A percentile compares a stretch with the other conserved stretches of the same genome.
These are phyloP conservation scores for Drosophila tropicalis DNA, from an alignment of 1,140 invertebrate genomes.

Conservation along the genomic window DNA sequence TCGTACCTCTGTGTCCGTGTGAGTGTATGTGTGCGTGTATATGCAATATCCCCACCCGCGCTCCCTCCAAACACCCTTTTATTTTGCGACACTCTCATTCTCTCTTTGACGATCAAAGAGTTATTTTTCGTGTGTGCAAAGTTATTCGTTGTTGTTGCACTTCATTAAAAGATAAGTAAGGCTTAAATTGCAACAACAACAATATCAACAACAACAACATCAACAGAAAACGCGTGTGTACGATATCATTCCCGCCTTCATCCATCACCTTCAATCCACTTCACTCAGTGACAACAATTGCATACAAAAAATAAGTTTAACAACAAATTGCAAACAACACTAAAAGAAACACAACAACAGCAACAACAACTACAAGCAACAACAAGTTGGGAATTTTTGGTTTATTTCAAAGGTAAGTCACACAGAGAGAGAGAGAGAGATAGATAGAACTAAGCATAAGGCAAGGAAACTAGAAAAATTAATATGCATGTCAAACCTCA, in stretches of 20 bases:
- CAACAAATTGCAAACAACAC: conserved; percentile 33
- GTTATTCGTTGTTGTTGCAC: conserved; percentile 26
- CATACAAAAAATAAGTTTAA: conserved; percentile 36
- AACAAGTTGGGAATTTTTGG: conserved; percentile 36
- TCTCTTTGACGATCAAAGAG: conserved; percentile 21
- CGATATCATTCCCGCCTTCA: not conserved
- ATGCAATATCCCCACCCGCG: not conserved
- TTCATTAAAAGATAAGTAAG: conserved; percentile 57
- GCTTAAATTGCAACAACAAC: conserved; percentile 43
- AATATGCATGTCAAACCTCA: conserved; percentile 36
- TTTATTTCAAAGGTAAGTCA: conserved; percentile 45
- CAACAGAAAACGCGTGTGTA: conserved; percentile 32
- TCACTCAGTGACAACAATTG: conserved; percentile 26
- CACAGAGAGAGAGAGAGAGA: too few relatives aligned
- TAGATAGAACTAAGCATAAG: conserved; percentile 22
- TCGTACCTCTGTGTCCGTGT: not conserved
- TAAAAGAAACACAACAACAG: conserved; percentile 28
- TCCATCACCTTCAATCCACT: not conserved
- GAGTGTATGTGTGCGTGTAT: not conserved
- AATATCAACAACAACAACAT: not conserved
- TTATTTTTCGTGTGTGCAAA: conserved; percentile 33
- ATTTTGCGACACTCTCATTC: not conserved
- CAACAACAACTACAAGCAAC: conserved; percentile 30
- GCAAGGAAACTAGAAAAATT: conserved; percentile 26
- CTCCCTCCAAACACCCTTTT: conserved; percentile 9